Base-by-base conservation (phyloP, 2,113 vertebrate species). In the Larimichthys crocea region DNA sequence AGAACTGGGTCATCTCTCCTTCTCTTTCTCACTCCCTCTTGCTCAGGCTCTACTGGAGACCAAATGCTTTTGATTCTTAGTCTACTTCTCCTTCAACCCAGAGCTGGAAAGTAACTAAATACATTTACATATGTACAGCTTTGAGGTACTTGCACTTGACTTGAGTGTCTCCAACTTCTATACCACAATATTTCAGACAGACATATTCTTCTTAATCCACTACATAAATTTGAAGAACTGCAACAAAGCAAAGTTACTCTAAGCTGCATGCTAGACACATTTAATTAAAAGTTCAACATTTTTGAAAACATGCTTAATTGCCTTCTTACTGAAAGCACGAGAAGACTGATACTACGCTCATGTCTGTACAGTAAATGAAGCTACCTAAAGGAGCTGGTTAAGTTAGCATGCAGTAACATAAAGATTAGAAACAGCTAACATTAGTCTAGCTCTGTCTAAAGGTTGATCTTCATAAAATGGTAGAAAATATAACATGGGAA, bases 1-100 rank as follows among this genome's bases (percentile, higher is more conserved):
- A 94, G 90, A 93, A 93, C 89, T 94, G 89, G 93, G 92, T 95
- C 93, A 93, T 92, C 91, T 88, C 81, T 88, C 61, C 68, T 74
- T 82, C 84, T 77, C 57, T 75, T 74, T 63, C 79, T 55, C 86
- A 70, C 83, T 88, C 90, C 76, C 83, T 89, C 74, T 83, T 79
- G 82, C 80, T 88, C 80, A 50, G 61, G 26, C 80, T 82, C 71
- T 3, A 80, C 82, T 74, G 83, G 71, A 88, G 84, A 81, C 69
- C 74, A 9, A 89, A 88, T 83, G 82, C 74, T 86, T 89, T 82
- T 59, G 60, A 83, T 87, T 83, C 66, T 84, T 70, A 48, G 52
- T 89, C 80, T 56, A 55, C 64, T 67, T 80, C 26, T 87, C 46
- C 55, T 26, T 68, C 52, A 53, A 80, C 50, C 20, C 79, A 66